A percentile compares a stretch with the other conserved stretches of the same genome.
These are phyloP conservation scores for Onychorhynchus coronatus DNA, from an alignment of 2,113 vertebrate species.

Conservation along the genomic window DNA sequence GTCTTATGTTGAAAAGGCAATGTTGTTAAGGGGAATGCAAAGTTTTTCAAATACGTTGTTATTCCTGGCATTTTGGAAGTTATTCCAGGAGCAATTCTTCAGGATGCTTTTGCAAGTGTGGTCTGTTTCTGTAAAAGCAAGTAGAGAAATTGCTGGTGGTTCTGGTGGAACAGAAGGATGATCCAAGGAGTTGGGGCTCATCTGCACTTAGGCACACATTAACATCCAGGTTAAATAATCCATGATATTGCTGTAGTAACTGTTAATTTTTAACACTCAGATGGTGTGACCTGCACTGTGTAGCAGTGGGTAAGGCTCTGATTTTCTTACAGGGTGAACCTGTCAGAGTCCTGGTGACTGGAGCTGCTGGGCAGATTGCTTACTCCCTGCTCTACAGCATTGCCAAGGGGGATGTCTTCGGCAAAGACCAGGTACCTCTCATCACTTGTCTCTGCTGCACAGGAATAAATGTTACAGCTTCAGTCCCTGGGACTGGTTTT, in stretches of 20 bases:
- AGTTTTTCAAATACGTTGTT: background rate
- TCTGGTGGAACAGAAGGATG: background rate
- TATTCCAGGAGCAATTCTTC: background rate
- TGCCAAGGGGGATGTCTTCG: constrained; percentile 96
- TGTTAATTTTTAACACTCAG: background rate
- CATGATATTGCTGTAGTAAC: background rate
- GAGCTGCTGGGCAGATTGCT: constrained; percentile 95
- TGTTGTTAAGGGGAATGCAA: background rate
- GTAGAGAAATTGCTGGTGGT: background rate
- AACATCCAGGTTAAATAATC: background rate
- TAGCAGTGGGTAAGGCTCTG: background rate
- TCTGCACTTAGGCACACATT: background rate
- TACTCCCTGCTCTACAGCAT: constrained; percentile 94
- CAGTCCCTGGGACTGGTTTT: background rate
- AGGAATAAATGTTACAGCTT: background rate
- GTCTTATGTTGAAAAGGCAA: background rate
- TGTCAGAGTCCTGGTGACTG: constrained; percentile 92
- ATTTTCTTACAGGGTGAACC: constrained; percentile 81
- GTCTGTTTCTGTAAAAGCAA: background rate
- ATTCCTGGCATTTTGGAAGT: background rate
- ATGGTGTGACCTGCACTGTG: background rate
- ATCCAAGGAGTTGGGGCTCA: background rate
- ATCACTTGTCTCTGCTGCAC: background rate
- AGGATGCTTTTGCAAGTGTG: background rate
- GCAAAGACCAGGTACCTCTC: constrained; percentile 90